Conservation (phyloP, 2,113 vertebrate genomes). For the Rostratula benghalensis region DNA sequence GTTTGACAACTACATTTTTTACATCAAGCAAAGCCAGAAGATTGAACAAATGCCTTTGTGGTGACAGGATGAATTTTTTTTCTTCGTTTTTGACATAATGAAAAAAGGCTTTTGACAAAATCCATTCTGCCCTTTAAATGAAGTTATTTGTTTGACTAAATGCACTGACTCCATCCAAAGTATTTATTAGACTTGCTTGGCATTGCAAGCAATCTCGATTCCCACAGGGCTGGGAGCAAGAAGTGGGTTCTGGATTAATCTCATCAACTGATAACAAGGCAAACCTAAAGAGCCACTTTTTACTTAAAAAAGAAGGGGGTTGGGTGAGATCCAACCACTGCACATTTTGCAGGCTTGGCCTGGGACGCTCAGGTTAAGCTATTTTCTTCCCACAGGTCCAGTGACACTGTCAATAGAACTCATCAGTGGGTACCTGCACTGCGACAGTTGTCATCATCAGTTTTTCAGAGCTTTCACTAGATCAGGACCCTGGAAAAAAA, state of each 20-base stretch:
- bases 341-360: not conserved
- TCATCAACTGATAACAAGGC: not conserved
- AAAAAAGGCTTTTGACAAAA: slow-evolving; percentile 72
- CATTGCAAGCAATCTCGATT: slow-evolving; percentile 39
- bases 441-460: not conserved
- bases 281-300: not conserved
- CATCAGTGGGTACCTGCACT: not conserved
- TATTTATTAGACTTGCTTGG: slow-evolving; percentile 54
- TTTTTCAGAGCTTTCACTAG: not conserved
- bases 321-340: not conserved
- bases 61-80: slow-evolving; percentile 66
- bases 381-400: not conserved
- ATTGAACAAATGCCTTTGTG: slow-evolving; percentile 63
- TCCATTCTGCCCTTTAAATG: slow-evolving; percentile 69
- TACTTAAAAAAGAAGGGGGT: not conserved
- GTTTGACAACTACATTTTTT: slow-evolving; percentile 61
- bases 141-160: slow-evolving; percentile 75
- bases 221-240: not conserved
- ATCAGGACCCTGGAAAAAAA: not conserved
- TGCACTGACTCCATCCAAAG: slow-evolving; percentile 54
- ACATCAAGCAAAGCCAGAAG: slow-evolving; percentile 50
- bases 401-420: not conserved
- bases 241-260: slow-evolving; percentile 8
- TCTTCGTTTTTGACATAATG: slow-evolving; percentile 62
- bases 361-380: not conserved